Conservation (phyloP, 2,888 invertebrate species). For the Actias luna region DNA sequence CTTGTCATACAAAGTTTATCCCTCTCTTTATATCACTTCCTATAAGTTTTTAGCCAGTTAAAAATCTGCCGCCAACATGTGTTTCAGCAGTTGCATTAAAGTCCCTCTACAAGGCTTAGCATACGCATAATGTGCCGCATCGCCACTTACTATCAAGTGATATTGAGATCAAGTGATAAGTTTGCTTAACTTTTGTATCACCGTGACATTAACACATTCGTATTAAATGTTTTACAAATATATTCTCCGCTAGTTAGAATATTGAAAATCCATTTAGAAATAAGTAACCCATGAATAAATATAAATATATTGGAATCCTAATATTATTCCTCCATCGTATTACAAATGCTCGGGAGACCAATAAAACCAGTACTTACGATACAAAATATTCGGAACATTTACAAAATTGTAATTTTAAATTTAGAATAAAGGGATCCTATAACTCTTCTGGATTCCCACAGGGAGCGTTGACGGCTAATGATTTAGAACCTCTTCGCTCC, state of each 20-base stretch:
- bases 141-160: too few relatives aligned
- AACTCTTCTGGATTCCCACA: conserved; percentile 79
- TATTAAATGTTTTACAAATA: background rate
- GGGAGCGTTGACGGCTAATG: conserved; percentile 78
- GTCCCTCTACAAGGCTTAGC: too few relatives aligned
- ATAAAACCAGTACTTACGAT: conserved; percentile 52
- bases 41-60: too few relatives aligned
- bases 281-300: conserved; percentile 22
- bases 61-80: too few relatives aligned
- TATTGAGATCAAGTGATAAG: too few relatives aligned
- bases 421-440: conserved; percentile 78
- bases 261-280: background rate
- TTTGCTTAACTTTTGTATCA: too few relatives aligned
- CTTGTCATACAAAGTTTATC: too few relatives aligned
- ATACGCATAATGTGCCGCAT: too few relatives aligned
- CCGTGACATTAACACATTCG: too few relatives aligned
- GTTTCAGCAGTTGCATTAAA: too few relatives aligned
- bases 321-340: conserved; percentile 36
- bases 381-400: conserved; percentile 72
- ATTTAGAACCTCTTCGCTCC: conserved; percentile 73
- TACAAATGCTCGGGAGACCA: conserved; percentile 54
- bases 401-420: conserved; percentile 80
- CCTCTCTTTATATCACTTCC: too few relatives aligned
- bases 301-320: conserved; percentile 24
- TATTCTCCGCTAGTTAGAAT: background rate